These are phyloP conservation scores for Micromesistius poutassou DNA, from an alignment of 2,797 vertebrate genomes.

Conservation along the genomic window DNA sequence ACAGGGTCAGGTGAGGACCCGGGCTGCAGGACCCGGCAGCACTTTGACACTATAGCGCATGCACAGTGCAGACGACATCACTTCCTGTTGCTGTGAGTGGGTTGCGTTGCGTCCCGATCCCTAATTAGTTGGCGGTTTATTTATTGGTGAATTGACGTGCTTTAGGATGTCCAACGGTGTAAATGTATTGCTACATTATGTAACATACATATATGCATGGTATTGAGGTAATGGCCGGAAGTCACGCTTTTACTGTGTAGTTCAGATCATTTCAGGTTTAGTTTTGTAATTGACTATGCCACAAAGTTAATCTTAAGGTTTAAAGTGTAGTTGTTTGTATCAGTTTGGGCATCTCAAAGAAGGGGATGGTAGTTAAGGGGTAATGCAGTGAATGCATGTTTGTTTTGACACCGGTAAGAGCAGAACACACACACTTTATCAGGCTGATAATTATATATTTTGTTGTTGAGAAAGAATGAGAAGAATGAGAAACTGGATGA, in stretches of 20 bases:
- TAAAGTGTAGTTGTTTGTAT: background rate
- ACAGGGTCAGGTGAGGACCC: constrained; percentile 64
- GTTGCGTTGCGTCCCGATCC: no score
- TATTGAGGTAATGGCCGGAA: background rate
- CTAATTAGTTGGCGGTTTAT: no score
- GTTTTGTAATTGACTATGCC: background rate
- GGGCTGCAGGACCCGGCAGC: no score
- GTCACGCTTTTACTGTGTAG: background rate
- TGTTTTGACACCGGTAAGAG: background rate
- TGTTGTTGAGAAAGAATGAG: no score
- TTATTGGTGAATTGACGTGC: no score
- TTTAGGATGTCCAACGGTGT: no score
- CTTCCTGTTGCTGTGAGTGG: no score
- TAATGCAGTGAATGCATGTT: no score
- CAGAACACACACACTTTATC: background rate
- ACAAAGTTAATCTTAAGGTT: background rate
- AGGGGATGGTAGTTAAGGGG: background rate
- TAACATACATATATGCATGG: no score
- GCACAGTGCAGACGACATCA: no score
- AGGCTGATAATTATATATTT: background rate
- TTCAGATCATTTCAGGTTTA: background rate
- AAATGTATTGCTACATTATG: background rate
- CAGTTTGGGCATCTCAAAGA: background rate
- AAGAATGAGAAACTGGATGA: background rate
- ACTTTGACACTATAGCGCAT: no score